phyloP scores from a whole-genome alignment of 1,140 invertebrate species.

The Aporrectodea caliginosa region DNA sequence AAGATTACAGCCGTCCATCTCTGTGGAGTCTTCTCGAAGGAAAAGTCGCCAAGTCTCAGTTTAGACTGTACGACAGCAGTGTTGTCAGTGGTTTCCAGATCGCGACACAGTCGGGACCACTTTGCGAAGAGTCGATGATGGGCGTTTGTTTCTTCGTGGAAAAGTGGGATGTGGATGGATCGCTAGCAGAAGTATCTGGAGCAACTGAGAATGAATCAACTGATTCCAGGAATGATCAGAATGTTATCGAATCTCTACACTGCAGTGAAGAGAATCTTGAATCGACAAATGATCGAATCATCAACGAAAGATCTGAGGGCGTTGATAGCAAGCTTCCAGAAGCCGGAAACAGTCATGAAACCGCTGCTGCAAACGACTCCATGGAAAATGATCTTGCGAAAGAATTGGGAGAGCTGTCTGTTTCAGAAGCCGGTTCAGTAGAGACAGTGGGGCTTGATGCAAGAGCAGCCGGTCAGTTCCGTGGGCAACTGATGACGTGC shows the following conservation, averaged over 20 bases:
- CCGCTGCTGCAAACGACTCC: background rate
- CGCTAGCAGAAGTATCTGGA: background rate
- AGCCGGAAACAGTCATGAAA: background rate
- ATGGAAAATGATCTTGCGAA: background rate
- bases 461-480: conserved; percentile 54
- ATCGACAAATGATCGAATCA: background rate
- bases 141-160: conserved; percentile 62
- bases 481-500: conserved; percentile 86
- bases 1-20: conserved; percentile 49
- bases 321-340: too few relatives aligned
- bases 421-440: too few relatives aligned
- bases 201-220: conserved; percentile 36
- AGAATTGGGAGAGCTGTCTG: background rate
- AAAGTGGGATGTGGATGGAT: conserved; percentile 8
- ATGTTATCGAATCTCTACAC: too few relatives aligned
- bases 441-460: background rate
- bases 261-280: too few relatives aligned
- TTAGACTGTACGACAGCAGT: conserved; percentile 47
- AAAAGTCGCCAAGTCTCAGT: background rate
- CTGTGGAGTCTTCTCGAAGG: conserved; percentile 52
- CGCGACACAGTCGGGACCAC: conserved; percentile 78
- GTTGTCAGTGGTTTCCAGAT: conserved; percentile 93
- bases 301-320: background rate
- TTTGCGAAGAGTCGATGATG: conserved; percentile 94
- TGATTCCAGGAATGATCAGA: conserved; percentile 23